Conservation (phyloP, 2,797 vertebrate species). For the Coregonus suidteri region DNA sequence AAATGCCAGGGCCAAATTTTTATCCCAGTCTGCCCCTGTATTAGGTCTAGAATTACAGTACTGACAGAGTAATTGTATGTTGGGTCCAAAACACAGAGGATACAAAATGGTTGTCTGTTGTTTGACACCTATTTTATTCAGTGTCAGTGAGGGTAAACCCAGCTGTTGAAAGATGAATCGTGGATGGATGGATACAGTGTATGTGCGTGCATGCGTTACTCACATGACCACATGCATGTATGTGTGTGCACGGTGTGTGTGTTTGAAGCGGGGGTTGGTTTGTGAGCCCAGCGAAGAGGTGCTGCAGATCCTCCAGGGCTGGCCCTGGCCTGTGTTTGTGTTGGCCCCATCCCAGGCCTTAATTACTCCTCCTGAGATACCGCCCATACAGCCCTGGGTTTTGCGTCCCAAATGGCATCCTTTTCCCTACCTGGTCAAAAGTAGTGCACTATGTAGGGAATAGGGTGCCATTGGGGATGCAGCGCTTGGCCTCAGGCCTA, state of each 20-base stretch:
- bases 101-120: slow-evolving; percentile 7
- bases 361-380: slow-evolving; percentile 75
- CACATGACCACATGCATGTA: background rate
- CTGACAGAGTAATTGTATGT: background rate
- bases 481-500: slow-evolving; percentile 52
- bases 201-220: background rate
- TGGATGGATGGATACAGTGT: background rate
- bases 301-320: slow-evolving; percentile 66
- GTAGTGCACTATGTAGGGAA: background rate
- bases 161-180: slow-evolving; percentile 53
- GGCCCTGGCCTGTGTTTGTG: slow-evolving; percentile 70
- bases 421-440: slow-evolving; percentile 46
- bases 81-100: background rate
- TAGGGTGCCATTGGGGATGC: background rate
- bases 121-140: slow-evolving; percentile 44
- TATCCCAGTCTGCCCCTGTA: too few relatives aligned
- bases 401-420: slow-evolving; percentile 49
- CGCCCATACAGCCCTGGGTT: slow-evolving; percentile 60
- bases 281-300: slow-evolving; percentile 20
- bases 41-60: background rate
- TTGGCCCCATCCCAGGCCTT: slow-evolving; percentile 77
- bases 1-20: too few relatives aligned
- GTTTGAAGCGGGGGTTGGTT: too few relatives aligned
- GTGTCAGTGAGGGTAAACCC: slow-evolving; percentile 48
- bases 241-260: background rate